Conservation (phyloP, 2,888 invertebrate species). For the Agrotis puta region DNA sequence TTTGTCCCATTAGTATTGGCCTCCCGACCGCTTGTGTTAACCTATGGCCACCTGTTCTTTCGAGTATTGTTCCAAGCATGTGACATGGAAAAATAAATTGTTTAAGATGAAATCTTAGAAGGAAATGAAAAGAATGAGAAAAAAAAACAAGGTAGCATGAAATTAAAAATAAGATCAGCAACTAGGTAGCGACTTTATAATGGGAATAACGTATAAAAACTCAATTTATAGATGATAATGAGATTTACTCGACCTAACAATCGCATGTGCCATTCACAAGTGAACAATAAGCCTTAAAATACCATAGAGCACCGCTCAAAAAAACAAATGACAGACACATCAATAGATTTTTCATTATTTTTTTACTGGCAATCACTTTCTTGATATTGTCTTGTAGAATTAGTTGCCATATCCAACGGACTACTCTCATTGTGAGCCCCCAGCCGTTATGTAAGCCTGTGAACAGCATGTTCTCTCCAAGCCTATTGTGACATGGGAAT, state of each 20-base stretch:
- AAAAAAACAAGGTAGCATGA: neutral
- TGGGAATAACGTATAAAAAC: neutral
- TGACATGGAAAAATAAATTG: constrained; percentile 28
- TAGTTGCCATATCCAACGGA: constrained; percentile 62
- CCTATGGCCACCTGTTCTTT: constrained; percentile 59
- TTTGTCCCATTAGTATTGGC: constrained; percentile 68
- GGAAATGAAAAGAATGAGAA: neutral
- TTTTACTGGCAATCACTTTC: constrained; percentile 64
- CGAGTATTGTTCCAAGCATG: constrained; percentile 58
- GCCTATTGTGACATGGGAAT: constrained; percentile 80
- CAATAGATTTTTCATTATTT: constrained; percentile 44
- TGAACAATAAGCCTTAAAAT: constrained; percentile 48
- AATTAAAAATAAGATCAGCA: neutral
- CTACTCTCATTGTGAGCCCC: constrained; percentile 54
- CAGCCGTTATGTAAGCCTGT: constrained; percentile 62
- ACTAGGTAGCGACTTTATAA: neutral
- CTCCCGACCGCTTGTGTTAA: constrained; percentile 55
- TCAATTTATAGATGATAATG: neutral
- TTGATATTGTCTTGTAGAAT: constrained; percentile 60
- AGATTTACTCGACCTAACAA: constrained; percentile 9
- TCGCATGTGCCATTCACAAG: constrained; percentile 18
- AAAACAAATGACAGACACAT: constrained; percentile 44
- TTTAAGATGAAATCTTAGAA: neutral
- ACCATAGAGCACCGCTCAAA: constrained; percentile 53
- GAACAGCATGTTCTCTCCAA: constrained; percentile 64